Evolutionary conservation across 2,797 vertebrate genomes (phyloP), one percentile per base, ranked within the genome.

Genomic region (Rhinophrynus dorsalis): DNA sequence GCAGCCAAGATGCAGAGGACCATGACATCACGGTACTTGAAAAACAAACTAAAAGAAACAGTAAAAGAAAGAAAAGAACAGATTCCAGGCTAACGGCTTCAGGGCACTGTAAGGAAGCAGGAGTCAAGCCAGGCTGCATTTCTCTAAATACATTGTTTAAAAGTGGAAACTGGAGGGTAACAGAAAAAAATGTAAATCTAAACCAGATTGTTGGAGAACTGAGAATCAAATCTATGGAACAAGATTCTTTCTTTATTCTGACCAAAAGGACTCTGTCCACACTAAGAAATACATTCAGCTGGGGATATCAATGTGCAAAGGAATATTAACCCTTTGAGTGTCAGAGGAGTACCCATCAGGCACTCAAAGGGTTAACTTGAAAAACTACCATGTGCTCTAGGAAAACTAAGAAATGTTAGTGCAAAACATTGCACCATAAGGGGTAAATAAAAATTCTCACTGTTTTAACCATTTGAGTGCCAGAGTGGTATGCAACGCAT

Each of bases 1-100:
- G 10, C 23, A 48, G 60, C 40, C 52, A 33, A 20, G 44, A 59
- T 50, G 35, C 65, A 69, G 55, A 47, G 26, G 30, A 11, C 11
- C 55, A 54, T 57, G 68, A 75, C 74, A 60, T 71, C 68, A 59
- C 67, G 64, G 63, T 65, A 56, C 55, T 52, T 23, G 13, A 20
- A 33, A 32, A 68, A 26, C 13, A 35, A 17, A 62, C 20, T 6
- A 23, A 45, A 51, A 40, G 55, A 74, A 60, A 45, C 55, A 20
- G 37, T 24, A 30, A n/a, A n/a, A 50, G 27, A 32, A 47, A 24
- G 32, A 11, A 57, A 27, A 59, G 24, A 38, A 67, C 48, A 51
- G 32, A 51, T 61, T 67, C 42, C 55, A 65, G 64, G 42, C 56
- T 12, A 45, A 17, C 8, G 30, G 59, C 63, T 74, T 27, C 2